Evolutionary conservation across 2,888 invertebrate genomes (phyloP).

Genomic region (Agrochola circellaris): DNA sequence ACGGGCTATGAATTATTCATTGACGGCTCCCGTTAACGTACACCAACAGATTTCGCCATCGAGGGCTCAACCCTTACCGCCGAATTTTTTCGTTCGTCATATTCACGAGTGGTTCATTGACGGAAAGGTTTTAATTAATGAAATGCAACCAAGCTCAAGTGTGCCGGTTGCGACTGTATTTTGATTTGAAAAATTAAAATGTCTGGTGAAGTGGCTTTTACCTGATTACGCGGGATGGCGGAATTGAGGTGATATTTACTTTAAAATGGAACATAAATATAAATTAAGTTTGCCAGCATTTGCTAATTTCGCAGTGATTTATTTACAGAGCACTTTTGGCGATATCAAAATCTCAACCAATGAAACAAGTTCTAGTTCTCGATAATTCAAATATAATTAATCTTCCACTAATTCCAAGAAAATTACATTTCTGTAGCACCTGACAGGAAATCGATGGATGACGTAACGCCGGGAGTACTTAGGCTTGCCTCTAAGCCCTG

Average conservation of each 20-base stretch:
- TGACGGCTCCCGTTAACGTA: constrained; percentile 73
- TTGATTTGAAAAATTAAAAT: constrained; percentile 44
- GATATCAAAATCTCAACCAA: neutral
- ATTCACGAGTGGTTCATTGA: constrained; percentile 62
- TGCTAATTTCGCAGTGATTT: neutral
- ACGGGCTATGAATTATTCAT: constrained; percentile 80
- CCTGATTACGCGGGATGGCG: constrained; percentile 22
- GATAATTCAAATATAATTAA: constrained; percentile 39
- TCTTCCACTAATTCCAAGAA: constrained; percentile 5
- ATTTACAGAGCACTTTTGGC: neutral
- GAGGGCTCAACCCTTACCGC: constrained; percentile 71
- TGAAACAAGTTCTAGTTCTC: neutral
- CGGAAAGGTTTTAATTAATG: constrained; percentile 66
- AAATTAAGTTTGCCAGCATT: neutral
- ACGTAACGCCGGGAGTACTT: constrained; percentile 38
- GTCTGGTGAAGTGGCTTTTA: constrained; percentile 51
- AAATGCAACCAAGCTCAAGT: constrained; percentile 64
- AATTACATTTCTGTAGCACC: constrained; percentile 32
- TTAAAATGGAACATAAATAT: neutral
- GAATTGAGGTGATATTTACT: constrained; percentile 13
- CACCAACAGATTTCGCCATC: constrained; percentile 73
- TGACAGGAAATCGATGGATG: constrained; percentile 52
- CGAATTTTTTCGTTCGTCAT: constrained; percentile 64
- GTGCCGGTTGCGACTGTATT: constrained; percentile 53
- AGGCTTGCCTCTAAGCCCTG: constrained; percentile 43